A percentile compares a stretch with the other conserved stretches of the same genome.
phyloP scores from a whole-genome alignment of 2,113 vertebrate genomes.

The Saimiri boliviensis region DNA sequence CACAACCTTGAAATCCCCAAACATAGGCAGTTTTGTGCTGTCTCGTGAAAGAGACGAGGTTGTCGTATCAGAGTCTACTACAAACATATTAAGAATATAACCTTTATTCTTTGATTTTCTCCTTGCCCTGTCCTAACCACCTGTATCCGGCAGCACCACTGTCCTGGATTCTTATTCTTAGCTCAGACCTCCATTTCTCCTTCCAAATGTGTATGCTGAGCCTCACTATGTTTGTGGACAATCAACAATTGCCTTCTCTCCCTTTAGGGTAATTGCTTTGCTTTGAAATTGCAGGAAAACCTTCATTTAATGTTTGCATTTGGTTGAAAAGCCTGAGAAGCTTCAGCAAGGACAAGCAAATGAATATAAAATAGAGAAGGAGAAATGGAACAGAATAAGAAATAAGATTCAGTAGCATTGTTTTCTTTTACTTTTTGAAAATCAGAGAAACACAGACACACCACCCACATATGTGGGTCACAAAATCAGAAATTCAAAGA shows the following conservation, averaged over 20 bases:
- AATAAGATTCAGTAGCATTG: slow-evolving; percentile 17
- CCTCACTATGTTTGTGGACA: neutral
- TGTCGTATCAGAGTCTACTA: too few species aligned
- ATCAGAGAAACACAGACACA: slow-evolving; percentile 16
- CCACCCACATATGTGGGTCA: slow-evolving; percentile 23
- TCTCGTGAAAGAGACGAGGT: neutral
- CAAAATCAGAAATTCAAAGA: slow-evolving; percentile 58
- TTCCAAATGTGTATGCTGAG: neutral
- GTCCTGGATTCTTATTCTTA: neutral
- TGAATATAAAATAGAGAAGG: slow-evolving; percentile 65
- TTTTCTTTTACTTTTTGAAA: neutral
- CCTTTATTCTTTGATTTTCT: neutral
- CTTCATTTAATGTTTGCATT: slow-evolving; percentile 66
- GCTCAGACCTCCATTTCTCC: neutral
- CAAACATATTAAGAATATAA: neutral
- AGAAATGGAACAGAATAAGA: slow-evolving; percentile 48
- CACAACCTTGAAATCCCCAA: neutral
- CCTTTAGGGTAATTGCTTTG: slow-evolving; percentile 36
- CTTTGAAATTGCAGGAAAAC: slow-evolving; percentile 59
- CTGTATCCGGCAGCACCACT: neutral
- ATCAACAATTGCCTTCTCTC: slow-evolving; percentile 30
- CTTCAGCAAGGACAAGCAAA: slow-evolving; percentile 61
- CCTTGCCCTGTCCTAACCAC: neutral
- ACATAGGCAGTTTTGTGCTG: neutral
- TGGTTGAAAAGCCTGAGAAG: slow-evolving; percentile 63